Evolutionary conservation across 2,797 vertebrate genomes (phyloP), one percentile per base, ranked within the genome.

Genomic region (Emydoidea blandingii): DNA sequence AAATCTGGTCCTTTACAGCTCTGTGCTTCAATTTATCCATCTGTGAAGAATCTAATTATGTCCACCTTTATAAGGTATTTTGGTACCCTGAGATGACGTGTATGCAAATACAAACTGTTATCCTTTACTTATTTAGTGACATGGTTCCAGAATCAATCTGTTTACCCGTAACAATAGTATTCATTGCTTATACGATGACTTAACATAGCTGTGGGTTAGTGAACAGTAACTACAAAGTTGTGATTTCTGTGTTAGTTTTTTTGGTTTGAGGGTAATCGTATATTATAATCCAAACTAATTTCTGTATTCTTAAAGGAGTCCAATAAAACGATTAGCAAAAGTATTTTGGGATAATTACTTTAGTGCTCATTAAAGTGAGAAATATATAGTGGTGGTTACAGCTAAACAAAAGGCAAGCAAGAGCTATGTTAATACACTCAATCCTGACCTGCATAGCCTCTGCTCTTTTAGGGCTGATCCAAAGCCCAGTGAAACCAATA

Each of bases 291-390:
- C 49, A 68, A 88, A 10, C 15, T 12, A 53, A 86, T 68, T 85
- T 57, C 15, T 52, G 8, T 59, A 59, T 78, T 76, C 49, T 79
- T 91, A 79, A 92, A 84, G 54, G 47, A 91, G 0, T 3, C 3
- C 4, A 90, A 87, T 78, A 88, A 95, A 95, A 85, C 44, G 1
- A 53, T 87, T 84, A 88, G 83, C 57, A 18, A 88, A 90, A 23
- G 16, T 68, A 3, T 83, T 91, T 68, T 89, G 54, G 47, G 88
- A 85, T 57, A 93, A 95, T 88, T 50, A 49, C 18, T 56, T 85
- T 8, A 25, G 27, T 85, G 18, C 31, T 92, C 89, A 93, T 92
- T 90, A 82, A 57, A 82, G 18, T 79, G 44, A 94, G 81, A 87
- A 93, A 81, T 47, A 9, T 88, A 84, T 34, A 95, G 19, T 79